Percentiles rank a stretch among this genome's conserved stretches.
Conservation (phyloP, 2,113 vertebrate genomes). For the Elanus axillaris region DNA sequence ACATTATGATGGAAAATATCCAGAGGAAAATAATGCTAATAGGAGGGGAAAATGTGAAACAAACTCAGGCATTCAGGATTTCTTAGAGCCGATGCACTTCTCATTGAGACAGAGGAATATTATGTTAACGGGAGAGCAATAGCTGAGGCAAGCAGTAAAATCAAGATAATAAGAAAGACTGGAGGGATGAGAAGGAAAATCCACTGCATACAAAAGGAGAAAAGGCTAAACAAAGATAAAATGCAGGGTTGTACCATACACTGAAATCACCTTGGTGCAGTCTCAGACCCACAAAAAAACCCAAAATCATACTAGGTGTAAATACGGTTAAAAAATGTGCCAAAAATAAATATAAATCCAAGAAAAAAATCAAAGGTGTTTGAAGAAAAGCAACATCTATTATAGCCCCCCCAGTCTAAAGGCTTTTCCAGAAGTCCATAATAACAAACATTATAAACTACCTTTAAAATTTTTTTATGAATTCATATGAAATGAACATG, state of each 20-base stretch:
- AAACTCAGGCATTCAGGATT: not conserved
- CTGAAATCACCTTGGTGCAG: not conserved
- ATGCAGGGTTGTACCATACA: not conserved
- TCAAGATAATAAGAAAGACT: not conserved
- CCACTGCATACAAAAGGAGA: not conserved
- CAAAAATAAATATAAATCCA: not conserved
- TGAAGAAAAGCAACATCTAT: not conserved
- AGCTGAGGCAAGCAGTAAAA: not conserved
- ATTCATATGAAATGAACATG: not conserved
- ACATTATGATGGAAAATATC: not conserved
- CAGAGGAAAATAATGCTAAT: not conserved
- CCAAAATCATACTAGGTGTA: not conserved
- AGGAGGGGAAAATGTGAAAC: not conserved
- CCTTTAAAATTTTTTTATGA: not conserved
- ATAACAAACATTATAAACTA: not conserved
- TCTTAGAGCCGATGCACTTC: not conserved
- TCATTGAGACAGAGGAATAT: not conserved
- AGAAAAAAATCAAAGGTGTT: not conserved
- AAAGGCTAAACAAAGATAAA: not conserved
- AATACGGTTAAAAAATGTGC: not conserved
- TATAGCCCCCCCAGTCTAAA: not conserved
- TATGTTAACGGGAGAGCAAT: not conserved
- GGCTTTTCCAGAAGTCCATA: not conserved
- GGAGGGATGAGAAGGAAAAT: not conserved
- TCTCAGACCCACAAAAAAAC: not conserved